phyloP scores from a whole-genome alignment of 2,888 invertebrate species.

The Nysson spinosus region DNA sequence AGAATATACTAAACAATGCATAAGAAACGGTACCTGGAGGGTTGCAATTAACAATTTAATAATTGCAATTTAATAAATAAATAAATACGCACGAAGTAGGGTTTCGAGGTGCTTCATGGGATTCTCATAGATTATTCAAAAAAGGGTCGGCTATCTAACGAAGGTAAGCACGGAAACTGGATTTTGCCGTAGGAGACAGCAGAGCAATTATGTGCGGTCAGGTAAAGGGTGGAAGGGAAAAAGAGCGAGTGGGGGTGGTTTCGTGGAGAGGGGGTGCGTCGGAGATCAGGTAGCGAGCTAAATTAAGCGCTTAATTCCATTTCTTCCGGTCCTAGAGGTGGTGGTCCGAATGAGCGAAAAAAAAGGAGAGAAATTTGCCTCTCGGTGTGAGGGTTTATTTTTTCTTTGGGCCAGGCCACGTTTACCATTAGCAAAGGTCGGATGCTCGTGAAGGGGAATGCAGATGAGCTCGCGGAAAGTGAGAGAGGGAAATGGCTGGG shows the following conservation, averaged over 20 bases:
- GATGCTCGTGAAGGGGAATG: conserved; percentile 44
- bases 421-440: conserved; percentile 48
- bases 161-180: not conserved
- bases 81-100: too few relatives aligned
- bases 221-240: not conserved
- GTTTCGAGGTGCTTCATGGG: too few relatives aligned
- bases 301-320: conserved; percentile 57
- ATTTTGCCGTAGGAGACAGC: not conserved
- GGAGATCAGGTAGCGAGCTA: conserved; percentile 33
- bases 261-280: too few relatives aligned
- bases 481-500: conserved; percentile 4
- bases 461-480: conserved; percentile 47
- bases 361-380: conserved; percentile 1
- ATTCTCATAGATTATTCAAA: too few relatives aligned
- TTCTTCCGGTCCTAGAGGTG: conserved; percentile 10
- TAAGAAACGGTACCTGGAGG: too few relatives aligned
- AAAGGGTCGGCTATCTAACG: not conserved
- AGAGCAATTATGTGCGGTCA: not conserved
- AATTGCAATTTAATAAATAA: too few relatives aligned
- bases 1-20: too few relatives aligned
- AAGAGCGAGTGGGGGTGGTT: not conserved
- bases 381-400: conserved; percentile 13
- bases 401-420: conserved; percentile 22
- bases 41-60: too few relatives aligned
- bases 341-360: not conserved